phyloP scores from a whole-genome alignment of 2,888 invertebrate species.

The Mellilla xanthometata region DNA sequence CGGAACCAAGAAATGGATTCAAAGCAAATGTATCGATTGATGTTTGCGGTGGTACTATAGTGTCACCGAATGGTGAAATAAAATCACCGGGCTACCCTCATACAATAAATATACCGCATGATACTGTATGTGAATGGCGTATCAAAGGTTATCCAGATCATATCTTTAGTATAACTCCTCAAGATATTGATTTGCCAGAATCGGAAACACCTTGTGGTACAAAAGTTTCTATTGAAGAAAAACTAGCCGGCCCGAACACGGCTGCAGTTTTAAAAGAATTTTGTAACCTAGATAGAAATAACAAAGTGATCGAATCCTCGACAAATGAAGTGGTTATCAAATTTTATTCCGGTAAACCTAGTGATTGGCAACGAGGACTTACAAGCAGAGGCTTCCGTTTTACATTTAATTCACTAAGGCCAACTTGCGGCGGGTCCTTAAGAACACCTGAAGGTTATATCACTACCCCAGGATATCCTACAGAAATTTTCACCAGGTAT shows the following conservation, averaged over 20 bases:
- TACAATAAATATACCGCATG: slow-evolving; percentile 70
- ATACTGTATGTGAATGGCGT: slow-evolving; percentile 88
- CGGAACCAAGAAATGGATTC: slow-evolving; percentile 90
- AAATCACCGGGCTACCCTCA: slow-evolving; percentile 87
- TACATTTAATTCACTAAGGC: slow-evolving; percentile 80
- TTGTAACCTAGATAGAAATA: slow-evolving; percentile 41
- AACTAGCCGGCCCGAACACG: slow-evolving; percentile 38
- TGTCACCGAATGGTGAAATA: slow-evolving; percentile 83
- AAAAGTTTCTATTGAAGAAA: slow-evolving; percentile 62
- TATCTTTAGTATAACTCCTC: slow-evolving; percentile 47
- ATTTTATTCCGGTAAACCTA: slow-evolving; percentile 54
- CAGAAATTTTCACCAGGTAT: slow-evolving; percentile 51
- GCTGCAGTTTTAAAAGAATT: slow-evolving; percentile 53
- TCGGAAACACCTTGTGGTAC: slow-evolving; percentile 55
- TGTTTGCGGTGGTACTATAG: slow-evolving; percentile 84
- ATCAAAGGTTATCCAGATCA: slow-evolving; percentile 72
- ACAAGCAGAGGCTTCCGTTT: slow-evolving; percentile 84
- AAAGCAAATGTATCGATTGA: slow-evolving; percentile 86
- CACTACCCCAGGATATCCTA: slow-evolving; percentile 87
- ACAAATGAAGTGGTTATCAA: slow-evolving; percentile 58
- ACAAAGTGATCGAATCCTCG: slow-evolving; percentile 48
- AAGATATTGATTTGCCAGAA: slow-evolving; percentile 52
- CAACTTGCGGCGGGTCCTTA: slow-evolving; percentile 86
- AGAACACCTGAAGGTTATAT: slow-evolving; percentile 85
- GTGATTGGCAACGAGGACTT: too few species aligned